Evolutionary conservation across 2,888 invertebrate genomes (phyloP).

Genomic region (Linhomoeus sp.): DNA sequence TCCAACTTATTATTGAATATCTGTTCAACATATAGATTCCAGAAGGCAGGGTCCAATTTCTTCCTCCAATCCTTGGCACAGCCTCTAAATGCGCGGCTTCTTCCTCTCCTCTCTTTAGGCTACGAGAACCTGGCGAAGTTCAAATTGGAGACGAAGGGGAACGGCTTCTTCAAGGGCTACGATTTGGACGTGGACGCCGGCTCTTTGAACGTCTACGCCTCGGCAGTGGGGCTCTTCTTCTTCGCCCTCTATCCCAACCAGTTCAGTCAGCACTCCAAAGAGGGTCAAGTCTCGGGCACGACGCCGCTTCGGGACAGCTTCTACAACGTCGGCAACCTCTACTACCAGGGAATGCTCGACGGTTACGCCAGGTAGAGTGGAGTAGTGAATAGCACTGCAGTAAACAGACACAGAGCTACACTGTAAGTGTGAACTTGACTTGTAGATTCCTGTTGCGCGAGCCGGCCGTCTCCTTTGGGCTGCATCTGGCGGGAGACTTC

Average conservation of each 20-base stretch:
- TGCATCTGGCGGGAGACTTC: conserved; percentile 15
- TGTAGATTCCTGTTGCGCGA: conserved; percentile 15
- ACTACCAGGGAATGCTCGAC: conserved; percentile 18
- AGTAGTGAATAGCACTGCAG: too few relatives aligned
- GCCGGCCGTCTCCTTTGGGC: conserved; percentile 14
- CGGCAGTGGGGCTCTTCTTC: conserved; percentile 12
- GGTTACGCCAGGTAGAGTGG: too few relatives aligned
- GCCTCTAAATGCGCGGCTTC: too few relatives aligned
- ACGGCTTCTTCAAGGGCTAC: conserved; percentile 30
- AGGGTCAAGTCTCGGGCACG: conserved; percentile 1
- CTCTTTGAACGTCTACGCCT: conserved; percentile 59
- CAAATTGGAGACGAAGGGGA: conserved; percentile 52
- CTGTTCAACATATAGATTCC: too few relatives aligned
- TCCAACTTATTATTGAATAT: too few relatives aligned
- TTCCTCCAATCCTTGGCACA: too few relatives aligned
- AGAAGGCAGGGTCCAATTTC: too few relatives aligned
- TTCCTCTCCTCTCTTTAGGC: too few relatives aligned
- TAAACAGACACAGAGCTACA: too few relatives aligned
- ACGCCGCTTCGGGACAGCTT: conserved; percentile 14
- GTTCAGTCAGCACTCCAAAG: neutral
- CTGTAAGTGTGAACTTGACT: too few relatives aligned
- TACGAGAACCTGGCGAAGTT: too few relatives aligned
- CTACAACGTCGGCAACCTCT: conserved; percentile 22
- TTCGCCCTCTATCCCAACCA: conserved; percentile 15
- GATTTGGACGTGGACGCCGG: conserved; percentile 46